phyloP scores from a whole-genome alignment of 2,113 vertebrate genomes.

The Capreolus pygargus region DNA sequence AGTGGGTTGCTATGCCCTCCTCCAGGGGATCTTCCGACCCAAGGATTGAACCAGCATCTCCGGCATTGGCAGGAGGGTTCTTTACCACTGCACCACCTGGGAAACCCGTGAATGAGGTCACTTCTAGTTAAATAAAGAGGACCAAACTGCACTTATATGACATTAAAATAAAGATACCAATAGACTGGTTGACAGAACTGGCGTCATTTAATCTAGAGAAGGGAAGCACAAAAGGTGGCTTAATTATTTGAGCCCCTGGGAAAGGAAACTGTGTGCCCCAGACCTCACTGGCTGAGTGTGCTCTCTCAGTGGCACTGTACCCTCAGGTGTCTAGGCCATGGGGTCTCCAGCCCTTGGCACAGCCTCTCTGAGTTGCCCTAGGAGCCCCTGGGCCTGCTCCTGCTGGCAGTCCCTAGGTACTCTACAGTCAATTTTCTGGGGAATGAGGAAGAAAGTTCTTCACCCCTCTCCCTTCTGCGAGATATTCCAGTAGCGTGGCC shows the following conservation, averaged over 20 bases:
- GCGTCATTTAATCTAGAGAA: background rate
- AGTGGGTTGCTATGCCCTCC: background rate
- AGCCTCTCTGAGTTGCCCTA: background rate
- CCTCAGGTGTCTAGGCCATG: background rate
- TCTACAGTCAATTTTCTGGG: background rate
- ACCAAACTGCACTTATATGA: background rate
- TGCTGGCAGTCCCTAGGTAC: background rate
- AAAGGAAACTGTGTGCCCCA: background rate
- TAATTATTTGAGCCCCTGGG: background rate
- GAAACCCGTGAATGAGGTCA: background rate
- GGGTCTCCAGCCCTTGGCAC: background rate
- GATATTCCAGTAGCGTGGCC: background rate
- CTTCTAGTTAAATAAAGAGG: background rate
- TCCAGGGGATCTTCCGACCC: background rate
- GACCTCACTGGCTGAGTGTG: background rate
- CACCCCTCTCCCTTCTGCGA: background rate
- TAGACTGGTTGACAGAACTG: background rate
- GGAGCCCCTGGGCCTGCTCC: rapidly evolving
- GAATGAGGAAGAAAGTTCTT: background rate
- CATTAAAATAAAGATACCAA: background rate
- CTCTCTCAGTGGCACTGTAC: background rate
- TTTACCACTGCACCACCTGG: background rate
- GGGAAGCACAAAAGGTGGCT: background rate
- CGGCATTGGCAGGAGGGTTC: background rate
- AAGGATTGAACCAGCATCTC: background rate